Percentiles rank a stretch among this genome's conserved stretches.
Evolutionary conservation across 1,140 invertebrate genomes (phyloP).

Genomic region (Drosophila parabipectinata): DNA sequence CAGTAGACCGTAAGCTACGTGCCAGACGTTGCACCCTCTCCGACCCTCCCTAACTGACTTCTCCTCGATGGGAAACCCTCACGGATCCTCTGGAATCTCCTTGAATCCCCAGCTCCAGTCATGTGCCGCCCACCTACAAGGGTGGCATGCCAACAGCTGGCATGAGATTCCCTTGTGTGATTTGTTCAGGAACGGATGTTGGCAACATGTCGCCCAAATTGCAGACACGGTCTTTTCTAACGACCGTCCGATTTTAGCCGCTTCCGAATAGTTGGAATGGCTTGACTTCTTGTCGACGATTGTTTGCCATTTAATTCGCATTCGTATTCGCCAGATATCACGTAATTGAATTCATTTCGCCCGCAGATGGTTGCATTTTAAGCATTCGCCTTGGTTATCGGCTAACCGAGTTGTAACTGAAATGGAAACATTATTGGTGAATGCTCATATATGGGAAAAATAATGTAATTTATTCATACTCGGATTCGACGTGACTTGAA

Average conservation of each 20-base stretch:
- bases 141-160: conserved; percentile 47
- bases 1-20: conserved; percentile 69
- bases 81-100: not conserved
- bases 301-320: conserved; percentile 43
- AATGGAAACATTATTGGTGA: conserved; percentile 35
- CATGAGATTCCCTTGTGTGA: conserved; percentile 43
- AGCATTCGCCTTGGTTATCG: conserved; percentile 2
- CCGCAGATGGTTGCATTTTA: conserved; percentile 28
- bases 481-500: conserved; percentile 39
- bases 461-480: conserved; percentile 46
- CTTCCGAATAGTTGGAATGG: conserved; percentile 39
- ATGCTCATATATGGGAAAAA: conserved; percentile 16
- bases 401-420: not conserved
- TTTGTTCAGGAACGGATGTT: conserved; percentile 74
- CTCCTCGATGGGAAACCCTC: not conserved
- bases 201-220: conserved; percentile 58
- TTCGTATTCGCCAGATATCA: conserved; percentile 18
- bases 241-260: conserved; percentile 19
- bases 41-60: not conserved
- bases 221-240: conserved; percentile 61
- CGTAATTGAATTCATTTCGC: conserved; percentile 51
- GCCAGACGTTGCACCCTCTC: conserved; percentile 33
- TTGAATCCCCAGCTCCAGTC: not conserved
- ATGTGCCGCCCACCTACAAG: conserved; percentile 23
- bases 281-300: conserved; percentile 16